Percentiles rank a stretch among this genome's conserved stretches.
Evolutionary conservation across 2,888 invertebrate genomes (phyloP).

Genomic region (Vanessa cardui): DNA sequence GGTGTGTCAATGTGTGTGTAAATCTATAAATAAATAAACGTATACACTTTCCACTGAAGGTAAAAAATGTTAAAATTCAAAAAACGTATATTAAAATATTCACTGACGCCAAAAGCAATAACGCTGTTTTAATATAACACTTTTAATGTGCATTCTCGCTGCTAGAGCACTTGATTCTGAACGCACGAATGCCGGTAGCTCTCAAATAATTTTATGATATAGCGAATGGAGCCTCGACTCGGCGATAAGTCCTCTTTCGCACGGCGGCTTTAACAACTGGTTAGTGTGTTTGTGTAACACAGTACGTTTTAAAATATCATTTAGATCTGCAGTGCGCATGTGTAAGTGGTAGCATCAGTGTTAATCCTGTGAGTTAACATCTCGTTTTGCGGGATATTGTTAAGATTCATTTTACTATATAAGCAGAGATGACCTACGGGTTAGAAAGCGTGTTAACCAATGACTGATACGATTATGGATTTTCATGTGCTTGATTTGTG

Average conservation of each 20-base stretch:
- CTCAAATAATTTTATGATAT: conserved; percentile 30
- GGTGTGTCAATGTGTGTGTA: no score
- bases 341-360: no score
- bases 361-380: not conserved
- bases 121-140: conserved; percentile 13
- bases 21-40: no score
- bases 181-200: conserved; percentile 29
- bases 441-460: no score
- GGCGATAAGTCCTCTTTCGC: conserved; percentile 23
- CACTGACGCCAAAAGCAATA: conserved; percentile 4
- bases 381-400: no score
- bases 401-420: no score
- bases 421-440: no score
- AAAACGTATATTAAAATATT: not conserved
- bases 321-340: no score
- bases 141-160: conserved; percentile 17
- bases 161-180: conserved; percentile 25
- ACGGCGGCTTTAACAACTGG: conserved; percentile 19
- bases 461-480: no score
- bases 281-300: conserved; percentile 8
- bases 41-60: not conserved
- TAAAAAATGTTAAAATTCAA: not conserved
- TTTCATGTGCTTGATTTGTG: no score
- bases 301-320: not conserved
- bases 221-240: conserved; percentile 14